Evolutionary conservation across 2,797 vertebrate genomes (phyloP).

Genomic region (Arrhamphus sclerolepis): DNA sequence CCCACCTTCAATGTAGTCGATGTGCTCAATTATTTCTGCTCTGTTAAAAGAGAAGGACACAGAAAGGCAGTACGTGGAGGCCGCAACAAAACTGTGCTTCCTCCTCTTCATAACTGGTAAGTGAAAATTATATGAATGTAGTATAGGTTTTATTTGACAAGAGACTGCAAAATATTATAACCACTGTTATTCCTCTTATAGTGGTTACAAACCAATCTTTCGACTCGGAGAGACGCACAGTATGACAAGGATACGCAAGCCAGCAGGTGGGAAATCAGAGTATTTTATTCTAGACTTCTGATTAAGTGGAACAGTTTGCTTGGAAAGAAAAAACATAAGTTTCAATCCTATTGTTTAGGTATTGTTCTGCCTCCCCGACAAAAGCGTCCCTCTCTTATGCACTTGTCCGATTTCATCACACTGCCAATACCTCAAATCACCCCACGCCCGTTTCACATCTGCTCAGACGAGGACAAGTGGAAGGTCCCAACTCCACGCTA

Average conservation of each 20-base stretch:
- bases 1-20: slow-evolving; percentile 42
- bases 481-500: slow-evolving; percentile 38
- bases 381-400: slow-evolving; percentile 51
- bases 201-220: slow-evolving; percentile 56
- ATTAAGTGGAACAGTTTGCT: no score
- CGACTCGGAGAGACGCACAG: slow-evolving; percentile 70
- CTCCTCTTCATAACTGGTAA: slow-evolving; percentile 51
- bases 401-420: slow-evolving; percentile 60
- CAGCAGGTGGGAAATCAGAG: slow-evolving; percentile 28
- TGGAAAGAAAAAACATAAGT: no score
- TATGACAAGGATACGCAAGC: slow-evolving; percentile 58
- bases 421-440: slow-evolving; percentile 65
- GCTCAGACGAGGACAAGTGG: slow-evolving; percentile 41
- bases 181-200: slow-evolving; percentile 16
- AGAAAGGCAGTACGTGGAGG: slow-evolving; percentile 10
- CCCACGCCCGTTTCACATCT: slow-evolving; percentile 55
- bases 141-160: neutral
- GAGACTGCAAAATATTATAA: no score
- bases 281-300: no score
- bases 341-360: slow-evolving; percentile 42
- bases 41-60: slow-evolving; percentile 38
- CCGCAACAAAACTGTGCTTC: slow-evolving; percentile 53
- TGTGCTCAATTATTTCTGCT: slow-evolving; percentile 76
- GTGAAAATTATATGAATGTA: neutral
- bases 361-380: slow-evolving; percentile 56